Evolutionary conservation across 2,888 invertebrate genomes (phyloP).

Genomic region (Drosophila mercatorum): DNA sequence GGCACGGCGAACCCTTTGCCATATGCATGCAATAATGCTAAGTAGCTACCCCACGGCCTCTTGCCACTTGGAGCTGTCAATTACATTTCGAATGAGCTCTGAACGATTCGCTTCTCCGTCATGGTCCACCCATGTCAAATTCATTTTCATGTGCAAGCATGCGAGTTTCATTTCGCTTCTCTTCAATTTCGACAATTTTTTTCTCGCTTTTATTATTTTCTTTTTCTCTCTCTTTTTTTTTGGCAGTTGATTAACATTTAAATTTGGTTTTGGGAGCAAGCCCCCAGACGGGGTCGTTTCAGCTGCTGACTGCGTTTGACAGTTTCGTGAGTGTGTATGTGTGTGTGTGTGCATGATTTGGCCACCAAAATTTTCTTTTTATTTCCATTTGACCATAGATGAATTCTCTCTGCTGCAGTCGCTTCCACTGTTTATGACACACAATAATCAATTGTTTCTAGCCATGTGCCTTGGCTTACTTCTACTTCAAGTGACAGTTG

Average conservation of each 20-base stretch:
- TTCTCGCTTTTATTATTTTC: constrained; percentile 2
- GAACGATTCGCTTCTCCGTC: constrained; percentile 17
- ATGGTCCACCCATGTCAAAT: constrained; percentile 67
- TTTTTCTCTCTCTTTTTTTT: constrained; percentile 33
- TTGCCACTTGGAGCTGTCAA: constrained; percentile 69
- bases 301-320: constrained; percentile 60
- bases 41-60: constrained; percentile 21
- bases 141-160: constrained; percentile 80
- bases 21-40: constrained; percentile 37
- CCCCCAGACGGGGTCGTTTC: constrained; percentile 26
- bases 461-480: constrained; percentile 53
- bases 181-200: constrained; percentile 42
- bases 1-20: constrained; percentile 21
- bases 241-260: constrained; percentile 75
- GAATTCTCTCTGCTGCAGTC: constrained; percentile 11
- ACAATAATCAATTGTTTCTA: constrained; percentile 79
- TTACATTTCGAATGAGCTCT: constrained; percentile 61
- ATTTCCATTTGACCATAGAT: constrained; percentile 47
- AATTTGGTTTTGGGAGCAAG: constrained; percentile 69
- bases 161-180: constrained; percentile 61
- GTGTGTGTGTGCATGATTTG: constrained; percentile 11
- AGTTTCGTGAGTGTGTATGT: constrained; percentile 44
- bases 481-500: constrained; percentile 37
- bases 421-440: constrained; percentile 68
- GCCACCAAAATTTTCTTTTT: constrained; percentile 47